Evolutionary conservation across 1,140 invertebrate genomes (phyloP).

Genomic region (Daktulosphaira vitifoliae): DNA sequence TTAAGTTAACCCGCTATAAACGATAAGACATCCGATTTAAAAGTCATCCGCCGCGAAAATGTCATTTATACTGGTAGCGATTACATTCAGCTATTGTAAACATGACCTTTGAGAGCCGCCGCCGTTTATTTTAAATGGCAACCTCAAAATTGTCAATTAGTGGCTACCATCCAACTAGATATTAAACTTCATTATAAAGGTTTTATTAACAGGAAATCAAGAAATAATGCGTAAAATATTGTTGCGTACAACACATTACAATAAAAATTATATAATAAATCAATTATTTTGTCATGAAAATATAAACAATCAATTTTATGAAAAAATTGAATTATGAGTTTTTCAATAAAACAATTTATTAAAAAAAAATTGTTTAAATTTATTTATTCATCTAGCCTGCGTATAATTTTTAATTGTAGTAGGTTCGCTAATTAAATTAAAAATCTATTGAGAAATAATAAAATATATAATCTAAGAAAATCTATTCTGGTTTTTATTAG

Average conservation of each 20-base stretch:
- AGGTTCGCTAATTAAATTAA: too few relatives aligned
- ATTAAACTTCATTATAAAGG: not conserved
- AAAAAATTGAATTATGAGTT: too few relatives aligned
- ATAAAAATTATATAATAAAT: not conserved
- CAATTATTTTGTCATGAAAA: not conserved
- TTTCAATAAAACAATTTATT: too few relatives aligned
- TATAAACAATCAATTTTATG: not conserved
- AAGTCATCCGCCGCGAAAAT: conserved; percentile 27
- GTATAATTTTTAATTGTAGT: too few relatives aligned
- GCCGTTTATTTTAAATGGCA: conserved; percentile 30
- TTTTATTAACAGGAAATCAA: conserved; percentile 16
- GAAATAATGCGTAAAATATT: not conserved
- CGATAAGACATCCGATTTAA: conserved; percentile 15
- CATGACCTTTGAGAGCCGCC: conserved; percentile 13
- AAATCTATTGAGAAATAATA: too few relatives aligned
- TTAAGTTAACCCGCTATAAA: conserved; percentile 2
- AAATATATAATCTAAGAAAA: too few relatives aligned
- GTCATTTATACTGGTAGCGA: conserved; percentile 22
- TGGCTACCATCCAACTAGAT: conserved; percentile 3
- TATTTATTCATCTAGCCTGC: too few relatives aligned
- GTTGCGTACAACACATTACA: not conserved
- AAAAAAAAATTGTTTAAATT: too few relatives aligned
- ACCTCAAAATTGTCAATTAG: conserved; percentile 34
- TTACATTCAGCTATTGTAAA: conserved; percentile 26
- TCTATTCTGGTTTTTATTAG: too few relatives aligned